phyloP scores from a whole-genome alignment of 2,888 invertebrate species.

The Parnassius orleans region DNA sequence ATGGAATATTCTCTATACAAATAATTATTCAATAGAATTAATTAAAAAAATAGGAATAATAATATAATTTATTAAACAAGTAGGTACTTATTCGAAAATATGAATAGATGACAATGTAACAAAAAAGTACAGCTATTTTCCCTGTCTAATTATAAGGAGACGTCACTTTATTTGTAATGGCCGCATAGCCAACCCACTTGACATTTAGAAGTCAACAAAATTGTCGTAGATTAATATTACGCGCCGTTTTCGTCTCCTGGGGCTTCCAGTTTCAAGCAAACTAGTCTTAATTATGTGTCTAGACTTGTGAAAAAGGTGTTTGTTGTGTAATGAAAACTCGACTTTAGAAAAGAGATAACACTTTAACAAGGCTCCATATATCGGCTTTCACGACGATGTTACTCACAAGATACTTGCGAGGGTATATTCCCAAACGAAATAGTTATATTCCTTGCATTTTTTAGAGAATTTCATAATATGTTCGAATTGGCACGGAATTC shows the following conservation, averaged over 20 bases:
- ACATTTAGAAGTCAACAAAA: slow-evolving; percentile 6
- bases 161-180: neutral
- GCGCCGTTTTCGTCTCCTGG: slow-evolving; percentile 4
- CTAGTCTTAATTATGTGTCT: slow-evolving; percentile 26
- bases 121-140: neutral
- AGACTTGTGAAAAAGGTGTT: slow-evolving; percentile 24
- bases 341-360: slow-evolving; percentile 5
- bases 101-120: too few species aligned
- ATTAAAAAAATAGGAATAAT: too few species aligned
- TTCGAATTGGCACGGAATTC: too few species aligned
- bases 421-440: too few species aligned
- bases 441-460: too few species aligned
- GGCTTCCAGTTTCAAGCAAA: slow-evolving; percentile 12
- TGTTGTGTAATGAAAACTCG: slow-evolving; percentile 11
- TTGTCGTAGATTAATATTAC: slow-evolving; percentile 18
- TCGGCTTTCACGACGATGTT: slow-evolving; percentile 4
- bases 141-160: neutral
- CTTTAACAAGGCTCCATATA: slow-evolving; percentile 9
- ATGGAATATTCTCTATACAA: too few species aligned
- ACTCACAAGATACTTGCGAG: neutral
- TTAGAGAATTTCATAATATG: too few species aligned
- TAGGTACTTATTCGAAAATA: too few species aligned
- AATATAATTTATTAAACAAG: too few species aligned
- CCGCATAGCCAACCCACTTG: slow-evolving; percentile 2
- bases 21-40: too few species aligned